Evolutionary conservation across 2,113 vertebrate species (phyloP).

Genomic region (Bettongia penicillata): DNA sequence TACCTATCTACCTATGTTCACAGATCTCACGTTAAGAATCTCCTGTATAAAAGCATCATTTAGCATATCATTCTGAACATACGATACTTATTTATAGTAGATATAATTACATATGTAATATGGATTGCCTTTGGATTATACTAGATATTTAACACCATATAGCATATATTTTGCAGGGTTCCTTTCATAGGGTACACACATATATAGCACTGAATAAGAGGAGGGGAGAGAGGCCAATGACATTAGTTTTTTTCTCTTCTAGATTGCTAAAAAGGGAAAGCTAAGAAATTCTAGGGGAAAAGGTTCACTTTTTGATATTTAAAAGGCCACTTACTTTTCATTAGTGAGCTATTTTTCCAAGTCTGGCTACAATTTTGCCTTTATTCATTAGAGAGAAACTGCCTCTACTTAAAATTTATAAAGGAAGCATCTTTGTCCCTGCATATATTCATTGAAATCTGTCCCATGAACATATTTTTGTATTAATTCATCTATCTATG

Average conservation of each 20-base stretch:
- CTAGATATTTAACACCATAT: background rate
- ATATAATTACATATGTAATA: background rate
- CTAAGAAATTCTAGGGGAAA: background rate
- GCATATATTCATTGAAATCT: background rate
- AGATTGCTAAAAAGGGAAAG: background rate
- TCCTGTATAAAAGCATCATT: background rate
- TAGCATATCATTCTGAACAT: background rate
- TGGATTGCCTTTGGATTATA: background rate
- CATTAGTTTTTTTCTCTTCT: background rate
- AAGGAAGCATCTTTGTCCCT: background rate
- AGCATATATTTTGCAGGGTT: background rate
- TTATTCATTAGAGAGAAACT: constrained; percentile 24
- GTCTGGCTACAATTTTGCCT: background rate
- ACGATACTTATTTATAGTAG: background rate
- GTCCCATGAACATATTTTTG: background rate
- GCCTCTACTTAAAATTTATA: background rate
- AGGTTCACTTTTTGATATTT: constrained; percentile 11
- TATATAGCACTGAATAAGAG: background rate
- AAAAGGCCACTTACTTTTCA: constrained; percentile 15
- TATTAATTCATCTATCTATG: background rate
- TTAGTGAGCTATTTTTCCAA: background rate
- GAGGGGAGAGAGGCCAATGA: background rate
- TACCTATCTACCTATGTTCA: background rate
- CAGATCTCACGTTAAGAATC: background rate
- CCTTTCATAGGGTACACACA: background rate